A percentile compares a stretch with the other conserved stretches of the same genome.
phyloP scores from a whole-genome alignment of 2,888 invertebrate genomes.

The Marronus borbonicus region DNA sequence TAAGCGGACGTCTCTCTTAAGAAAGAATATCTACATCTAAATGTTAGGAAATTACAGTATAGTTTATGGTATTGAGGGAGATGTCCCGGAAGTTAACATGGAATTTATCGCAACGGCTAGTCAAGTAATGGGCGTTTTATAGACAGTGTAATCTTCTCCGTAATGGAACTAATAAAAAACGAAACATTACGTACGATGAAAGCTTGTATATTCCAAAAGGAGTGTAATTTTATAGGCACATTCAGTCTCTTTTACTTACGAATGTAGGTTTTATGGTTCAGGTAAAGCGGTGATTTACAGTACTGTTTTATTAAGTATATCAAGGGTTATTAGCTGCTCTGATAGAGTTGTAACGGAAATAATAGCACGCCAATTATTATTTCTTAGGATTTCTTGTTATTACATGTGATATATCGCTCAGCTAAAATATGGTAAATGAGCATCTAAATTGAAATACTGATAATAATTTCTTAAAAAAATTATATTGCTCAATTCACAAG shows the following conservation, averaged over 20 bases:
- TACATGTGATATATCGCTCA: too few relatives aligned
- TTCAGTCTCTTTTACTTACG: not conserved
- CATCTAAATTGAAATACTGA: too few relatives aligned
- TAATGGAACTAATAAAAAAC: constrained; percentile 31
- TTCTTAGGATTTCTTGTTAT: too few relatives aligned
- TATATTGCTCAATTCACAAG: too few relatives aligned
- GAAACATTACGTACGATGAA: constrained; percentile 23
- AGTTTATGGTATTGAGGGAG: constrained; percentile 21
- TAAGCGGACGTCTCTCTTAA: too few relatives aligned
- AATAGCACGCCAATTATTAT: too few relatives aligned
- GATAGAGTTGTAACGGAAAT: too few relatives aligned
- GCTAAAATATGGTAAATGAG: too few relatives aligned
- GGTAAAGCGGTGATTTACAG: constrained; percentile 10
- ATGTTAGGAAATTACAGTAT: constrained; percentile 15
- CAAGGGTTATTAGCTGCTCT: too few relatives aligned
- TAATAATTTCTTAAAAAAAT: too few relatives aligned
- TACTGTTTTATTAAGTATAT: too few relatives aligned
- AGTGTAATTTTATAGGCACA: constrained; percentile 14
- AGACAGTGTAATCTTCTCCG: constrained; percentile 16
- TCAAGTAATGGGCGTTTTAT: constrained; percentile 31
- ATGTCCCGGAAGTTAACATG: not conserved
- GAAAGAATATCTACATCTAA: not conserved
- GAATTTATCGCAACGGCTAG: constrained; percentile 7
- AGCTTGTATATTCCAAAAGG: constrained; percentile 11
- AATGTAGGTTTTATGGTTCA: constrained; percentile 1